Percentiles rank a stretch among this genome's conserved stretches.
These are phyloP conservation scores for Leptodactylus fuscus DNA, from an alignment of 2,113 vertebrate genomes.

Conservation along the genomic window DNA sequence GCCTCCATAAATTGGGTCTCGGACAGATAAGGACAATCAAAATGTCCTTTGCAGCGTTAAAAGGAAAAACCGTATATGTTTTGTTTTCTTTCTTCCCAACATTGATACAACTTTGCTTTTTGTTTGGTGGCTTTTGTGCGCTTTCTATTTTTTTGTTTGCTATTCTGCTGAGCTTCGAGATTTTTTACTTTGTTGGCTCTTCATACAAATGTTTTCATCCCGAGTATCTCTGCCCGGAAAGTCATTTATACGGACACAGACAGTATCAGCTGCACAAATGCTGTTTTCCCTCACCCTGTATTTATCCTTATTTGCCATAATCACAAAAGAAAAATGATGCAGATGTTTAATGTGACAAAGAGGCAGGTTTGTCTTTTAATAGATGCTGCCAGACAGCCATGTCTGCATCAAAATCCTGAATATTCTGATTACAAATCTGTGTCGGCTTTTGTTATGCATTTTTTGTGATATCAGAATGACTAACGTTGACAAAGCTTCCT, in stretches of 20 bases:
- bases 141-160: neutral
- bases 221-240: conserved; percentile 13
- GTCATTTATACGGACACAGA: conserved; percentile 46
- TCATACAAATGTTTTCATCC: conserved; percentile 5
- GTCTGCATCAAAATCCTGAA: conserved; percentile 44
- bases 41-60: neutral
- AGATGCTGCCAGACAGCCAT: conserved; percentile 27
- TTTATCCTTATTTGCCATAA: conserved; percentile 51
- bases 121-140: too few species aligned
- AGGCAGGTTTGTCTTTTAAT: conserved; percentile 50
- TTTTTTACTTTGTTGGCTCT: conserved; percentile 17
- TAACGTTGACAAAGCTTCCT: neutral
- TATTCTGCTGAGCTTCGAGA: conserved; percentile 5
- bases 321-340: conserved; percentile 51
- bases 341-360: conserved; percentile 50
- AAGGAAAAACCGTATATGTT: neutral
- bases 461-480: conserved; percentile 22
- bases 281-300: conserved; percentile 2
- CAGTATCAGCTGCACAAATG: conserved; percentile 40
- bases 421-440: conserved; percentile 56
- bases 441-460: conserved; percentile 38
- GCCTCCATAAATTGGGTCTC: neutral
- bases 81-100: neutral
- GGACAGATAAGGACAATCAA: neutral
- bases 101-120: neutral